Percentiles rank a stretch among this genome's conserved stretches.
phyloP scores from a whole-genome alignment of 2,797 vertebrate species.

The Echiichthys vipera region DNA sequence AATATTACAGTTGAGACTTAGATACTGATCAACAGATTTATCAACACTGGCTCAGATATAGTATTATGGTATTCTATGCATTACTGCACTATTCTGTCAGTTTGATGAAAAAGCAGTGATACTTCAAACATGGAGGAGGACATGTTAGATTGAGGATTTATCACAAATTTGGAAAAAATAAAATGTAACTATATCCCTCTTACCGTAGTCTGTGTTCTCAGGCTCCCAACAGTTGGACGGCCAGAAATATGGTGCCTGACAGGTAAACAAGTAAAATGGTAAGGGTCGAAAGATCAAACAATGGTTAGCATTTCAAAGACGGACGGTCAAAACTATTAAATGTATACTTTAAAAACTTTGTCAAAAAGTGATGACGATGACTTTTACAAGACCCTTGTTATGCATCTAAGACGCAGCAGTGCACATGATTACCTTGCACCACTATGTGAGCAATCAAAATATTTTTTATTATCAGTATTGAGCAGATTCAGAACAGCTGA shows the following conservation, averaged over 20 bases:
- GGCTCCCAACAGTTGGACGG: constrained; percentile 98
- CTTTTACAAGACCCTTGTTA: constrained; percentile 29
- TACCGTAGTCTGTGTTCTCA: constrained; percentile 99
- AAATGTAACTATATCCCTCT: constrained; percentile 55
- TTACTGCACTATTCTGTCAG: neutral
- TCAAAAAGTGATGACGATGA: constrained; percentile 4
- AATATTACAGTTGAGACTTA: neutral
- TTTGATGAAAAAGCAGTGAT: neutral
- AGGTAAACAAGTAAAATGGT: constrained; percentile 15
- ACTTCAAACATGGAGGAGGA: neutral
- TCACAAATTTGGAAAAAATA: neutral
- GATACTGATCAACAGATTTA: neutral
- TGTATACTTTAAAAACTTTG: neutral
- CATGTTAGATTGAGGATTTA: neutral
- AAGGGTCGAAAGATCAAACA: neutral
- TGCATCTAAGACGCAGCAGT: constrained; percentile 15
- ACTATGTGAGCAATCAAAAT: constrained; percentile 38
- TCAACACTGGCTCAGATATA: neutral
- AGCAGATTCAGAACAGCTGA: constrained; percentile 45
- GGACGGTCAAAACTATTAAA: neutral
- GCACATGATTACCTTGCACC: constrained; percentile 13
- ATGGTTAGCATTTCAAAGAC: neutral
- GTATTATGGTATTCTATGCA: too few relatives aligned
- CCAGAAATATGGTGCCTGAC: constrained; percentile 97
- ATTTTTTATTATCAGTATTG: constrained; percentile 21